Conservation (phyloP, 1,140 invertebrate species). For the Nylanderia fulva region DNA sequence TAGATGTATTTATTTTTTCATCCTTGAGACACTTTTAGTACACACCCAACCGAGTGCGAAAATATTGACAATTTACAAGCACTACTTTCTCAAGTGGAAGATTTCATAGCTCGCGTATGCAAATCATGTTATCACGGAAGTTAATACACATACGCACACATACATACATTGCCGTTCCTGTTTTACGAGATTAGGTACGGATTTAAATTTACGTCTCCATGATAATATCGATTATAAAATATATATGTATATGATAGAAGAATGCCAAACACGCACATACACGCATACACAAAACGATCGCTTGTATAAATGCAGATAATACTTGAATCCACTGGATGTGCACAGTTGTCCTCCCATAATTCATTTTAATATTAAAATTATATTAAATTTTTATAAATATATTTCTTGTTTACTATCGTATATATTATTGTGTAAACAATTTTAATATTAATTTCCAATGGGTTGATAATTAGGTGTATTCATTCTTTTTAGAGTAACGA, state of each 20-base stretch:
- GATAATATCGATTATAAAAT: slow-evolving; percentile 43
- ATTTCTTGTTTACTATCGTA: background rate
- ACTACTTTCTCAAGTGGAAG: slow-evolving; percentile 35
- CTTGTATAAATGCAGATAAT: background rate
- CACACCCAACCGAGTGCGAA: background rate
- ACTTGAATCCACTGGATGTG: background rate
- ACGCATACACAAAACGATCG: background rate
- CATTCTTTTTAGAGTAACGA: background rate
- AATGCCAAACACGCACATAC: background rate
- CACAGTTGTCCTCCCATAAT: too few species aligned
- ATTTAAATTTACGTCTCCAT: slow-evolving; percentile 38
- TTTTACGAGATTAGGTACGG: slow-evolving; percentile 41
- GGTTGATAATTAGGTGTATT: background rate
- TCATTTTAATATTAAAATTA: background rate
- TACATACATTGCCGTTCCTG: background rate
- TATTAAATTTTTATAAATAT: background rate
- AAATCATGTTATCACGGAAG: slow-evolving; percentile 57
- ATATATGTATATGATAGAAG: background rate
- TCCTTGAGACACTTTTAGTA: slow-evolving; percentile 5
- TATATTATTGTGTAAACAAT: background rate
- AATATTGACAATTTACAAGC: slow-evolving; percentile 34
- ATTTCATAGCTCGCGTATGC: slow-evolving; percentile 41
- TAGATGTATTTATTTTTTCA: slow-evolving; percentile 24
- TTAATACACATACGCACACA: background rate
- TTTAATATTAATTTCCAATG: background rate